A percentile compares a stretch with the other conserved stretches of the same genome.
Evolutionary conservation across 2,797 vertebrate genomes (phyloP).

Genomic region (Gobionotothen gibberifrons): DNA sequence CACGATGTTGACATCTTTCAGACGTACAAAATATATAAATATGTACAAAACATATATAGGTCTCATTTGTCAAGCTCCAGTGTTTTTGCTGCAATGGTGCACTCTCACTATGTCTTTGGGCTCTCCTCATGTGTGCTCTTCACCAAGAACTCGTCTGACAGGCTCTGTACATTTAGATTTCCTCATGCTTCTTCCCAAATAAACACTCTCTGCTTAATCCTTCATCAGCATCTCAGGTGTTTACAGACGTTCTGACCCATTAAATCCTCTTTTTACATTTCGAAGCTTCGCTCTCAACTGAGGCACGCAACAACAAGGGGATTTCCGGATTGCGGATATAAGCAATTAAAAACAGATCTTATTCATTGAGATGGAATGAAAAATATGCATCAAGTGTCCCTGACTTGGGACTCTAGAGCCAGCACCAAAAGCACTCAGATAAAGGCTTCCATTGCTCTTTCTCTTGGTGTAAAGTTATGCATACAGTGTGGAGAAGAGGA

Average conservation of each 20-base stretch:
- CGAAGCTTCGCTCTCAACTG: slow-evolving; percentile 28
- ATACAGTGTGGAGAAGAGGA: slow-evolving; percentile 24
- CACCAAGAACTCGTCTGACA: slow-evolving; percentile 4
- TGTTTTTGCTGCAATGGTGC: slow-evolving; percentile 59
- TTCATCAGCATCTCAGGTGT: slow-evolving; percentile 12
- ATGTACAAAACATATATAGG: slow-evolving; percentile 66
- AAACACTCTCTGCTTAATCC: slow-evolving; percentile 11
- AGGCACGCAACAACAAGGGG: slow-evolving; percentile 37
- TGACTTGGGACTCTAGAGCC: slow-evolving; percentile 40
- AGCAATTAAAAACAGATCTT: slow-evolving; percentile 25
- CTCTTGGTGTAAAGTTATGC: slow-evolving; percentile 30
- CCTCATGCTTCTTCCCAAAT: background rate
- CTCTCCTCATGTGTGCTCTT: slow-evolving; percentile 18
- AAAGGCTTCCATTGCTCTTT: slow-evolving; percentile 38
- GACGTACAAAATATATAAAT: slow-evolving; percentile 68
- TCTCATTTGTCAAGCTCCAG: slow-evolving; percentile 49
- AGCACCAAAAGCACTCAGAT: slow-evolving; percentile 52
- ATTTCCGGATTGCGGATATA: slow-evolving; percentile 16
- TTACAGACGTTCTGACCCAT: slow-evolving; percentile 14
- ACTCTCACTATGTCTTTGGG: slow-evolving; percentile 6
- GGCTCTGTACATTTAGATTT: slow-evolving; percentile 10
- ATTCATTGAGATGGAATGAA: slow-evolving; percentile 35
- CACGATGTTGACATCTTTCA: slow-evolving; percentile 62
- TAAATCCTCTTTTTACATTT: slow-evolving; percentile 13
- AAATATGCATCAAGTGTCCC: slow-evolving; percentile 45